Conservation (phyloP, 2,113 vertebrate genomes). For the Ailurus styani region DNA sequence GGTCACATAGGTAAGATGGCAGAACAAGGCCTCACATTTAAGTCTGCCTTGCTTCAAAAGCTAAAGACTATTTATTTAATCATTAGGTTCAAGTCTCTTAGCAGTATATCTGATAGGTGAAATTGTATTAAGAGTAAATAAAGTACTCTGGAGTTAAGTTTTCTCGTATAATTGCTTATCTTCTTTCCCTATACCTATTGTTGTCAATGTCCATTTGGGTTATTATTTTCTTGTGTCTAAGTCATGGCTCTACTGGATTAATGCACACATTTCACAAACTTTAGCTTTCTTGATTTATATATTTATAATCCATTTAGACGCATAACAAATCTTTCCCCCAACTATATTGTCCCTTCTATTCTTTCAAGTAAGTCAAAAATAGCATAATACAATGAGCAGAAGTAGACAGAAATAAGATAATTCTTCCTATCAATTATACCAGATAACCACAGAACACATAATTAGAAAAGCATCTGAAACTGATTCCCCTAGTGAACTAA, state of each 20-base stretch:
- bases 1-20: not conserved
- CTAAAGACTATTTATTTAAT: not conserved
- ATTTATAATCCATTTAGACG: not conserved
- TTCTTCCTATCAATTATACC: not conserved
- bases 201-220: not conserved
- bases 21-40: not conserved
- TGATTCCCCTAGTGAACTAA: slow-evolving; percentile 27
- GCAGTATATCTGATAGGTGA: not conserved
- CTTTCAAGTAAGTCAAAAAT: not conserved
- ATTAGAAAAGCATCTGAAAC: not conserved
- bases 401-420: not conserved
- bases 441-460: not conserved
- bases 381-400: not conserved
- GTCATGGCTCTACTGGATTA: not conserved
- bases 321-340: not conserved
- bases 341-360: not conserved
- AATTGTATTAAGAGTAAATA: not conserved
- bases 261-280: not conserved
- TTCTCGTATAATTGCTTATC: not conserved
- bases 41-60: not conserved
- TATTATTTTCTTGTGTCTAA: not conserved
- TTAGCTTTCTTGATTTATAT: not conserved
- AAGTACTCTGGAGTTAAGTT: not conserved
- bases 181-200: not conserved
- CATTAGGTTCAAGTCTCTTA: not conserved